Percentiles rank a stretch among this genome's conserved stretches.
phyloP scores from a whole-genome alignment of 2,113 vertebrate genomes.

The Megalops atlanticus region DNA sequence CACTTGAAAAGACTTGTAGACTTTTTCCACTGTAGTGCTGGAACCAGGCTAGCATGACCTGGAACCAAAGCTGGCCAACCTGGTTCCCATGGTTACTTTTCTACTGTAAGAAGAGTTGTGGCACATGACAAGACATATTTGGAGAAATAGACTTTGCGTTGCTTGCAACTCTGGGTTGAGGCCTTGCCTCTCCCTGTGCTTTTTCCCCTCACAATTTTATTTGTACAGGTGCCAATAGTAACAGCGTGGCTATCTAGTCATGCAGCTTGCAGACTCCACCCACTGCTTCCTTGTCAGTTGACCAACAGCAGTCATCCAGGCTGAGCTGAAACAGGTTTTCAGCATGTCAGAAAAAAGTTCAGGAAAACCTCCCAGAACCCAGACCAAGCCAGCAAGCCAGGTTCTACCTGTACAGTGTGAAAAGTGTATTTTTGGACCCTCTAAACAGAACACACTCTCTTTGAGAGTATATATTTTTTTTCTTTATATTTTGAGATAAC shows the following conservation, averaged over 20 bases:
- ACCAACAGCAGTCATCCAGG: no score
- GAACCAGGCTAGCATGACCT: not conserved
- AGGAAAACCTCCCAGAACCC: not conserved
- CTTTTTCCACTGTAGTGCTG: slow-evolving; percentile 2
- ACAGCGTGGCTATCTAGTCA: no score
- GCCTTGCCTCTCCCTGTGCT: no score
- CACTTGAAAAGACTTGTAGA: not conserved
- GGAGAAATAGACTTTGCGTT: no score
- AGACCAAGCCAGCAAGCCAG: not conserved
- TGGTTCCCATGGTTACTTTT: not conserved
- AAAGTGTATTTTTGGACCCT: not conserved
- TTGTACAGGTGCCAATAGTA: no score
- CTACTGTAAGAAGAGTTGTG: no score
- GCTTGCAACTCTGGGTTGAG: no score
- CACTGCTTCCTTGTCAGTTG: no score
- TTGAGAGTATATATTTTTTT: no score
- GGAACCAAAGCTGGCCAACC: not conserved
- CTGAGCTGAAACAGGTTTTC: not conserved
- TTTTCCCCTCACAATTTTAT: no score
- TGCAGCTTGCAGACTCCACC: not conserved
- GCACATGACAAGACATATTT: no score
- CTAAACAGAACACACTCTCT: not conserved
- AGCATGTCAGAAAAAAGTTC: not conserved
- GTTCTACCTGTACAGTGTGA: not conserved
- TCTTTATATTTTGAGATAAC: no score